A percentile compares a stretch with the other conserved stretches of the same genome.
Conservation (phyloP, 2,113 vertebrate genomes). For the Phainopepla nitens region DNA sequence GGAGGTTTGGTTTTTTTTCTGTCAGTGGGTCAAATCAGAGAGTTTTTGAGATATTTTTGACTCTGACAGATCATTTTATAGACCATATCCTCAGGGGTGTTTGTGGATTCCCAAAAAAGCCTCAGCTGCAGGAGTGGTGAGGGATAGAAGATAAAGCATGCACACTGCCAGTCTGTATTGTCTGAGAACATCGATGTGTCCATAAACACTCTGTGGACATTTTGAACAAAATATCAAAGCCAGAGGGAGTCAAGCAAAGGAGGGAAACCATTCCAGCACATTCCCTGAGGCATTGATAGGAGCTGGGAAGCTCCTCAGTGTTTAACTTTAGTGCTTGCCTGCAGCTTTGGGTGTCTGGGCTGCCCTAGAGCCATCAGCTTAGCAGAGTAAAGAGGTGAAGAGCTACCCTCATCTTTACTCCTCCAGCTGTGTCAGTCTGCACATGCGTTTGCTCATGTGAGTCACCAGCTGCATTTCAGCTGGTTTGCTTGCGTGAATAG, state of each 20-base stretch:
- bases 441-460: fast-evolving
- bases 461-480: not conserved
- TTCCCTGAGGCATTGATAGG: not conserved
- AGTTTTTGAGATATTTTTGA: not conserved
- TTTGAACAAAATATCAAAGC: not conserved
- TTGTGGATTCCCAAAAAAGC: not conserved
- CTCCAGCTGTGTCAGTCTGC: not conserved
- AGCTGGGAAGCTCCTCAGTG: not conserved
- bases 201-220: not conserved
- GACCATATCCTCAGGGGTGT: not conserved
- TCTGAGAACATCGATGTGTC: not conserved
- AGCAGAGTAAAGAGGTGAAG: not conserved
- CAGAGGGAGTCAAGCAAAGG: not conserved
- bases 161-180: fast-evolving
- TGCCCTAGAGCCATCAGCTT: not conserved
- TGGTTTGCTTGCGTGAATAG: too few species aligned
- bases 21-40: not conserved
- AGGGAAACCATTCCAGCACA: not conserved
- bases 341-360: not conserved
- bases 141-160: not conserved
- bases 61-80: not conserved
- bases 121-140: not conserved
- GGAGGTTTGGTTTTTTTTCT: not conserved
- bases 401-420: not conserved
- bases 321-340: not conserved